Percentiles rank a stretch among this genome's conserved stretches.
Conservation (phyloP, 2,797 vertebrate species). For the Balearica regulorum region DNA sequence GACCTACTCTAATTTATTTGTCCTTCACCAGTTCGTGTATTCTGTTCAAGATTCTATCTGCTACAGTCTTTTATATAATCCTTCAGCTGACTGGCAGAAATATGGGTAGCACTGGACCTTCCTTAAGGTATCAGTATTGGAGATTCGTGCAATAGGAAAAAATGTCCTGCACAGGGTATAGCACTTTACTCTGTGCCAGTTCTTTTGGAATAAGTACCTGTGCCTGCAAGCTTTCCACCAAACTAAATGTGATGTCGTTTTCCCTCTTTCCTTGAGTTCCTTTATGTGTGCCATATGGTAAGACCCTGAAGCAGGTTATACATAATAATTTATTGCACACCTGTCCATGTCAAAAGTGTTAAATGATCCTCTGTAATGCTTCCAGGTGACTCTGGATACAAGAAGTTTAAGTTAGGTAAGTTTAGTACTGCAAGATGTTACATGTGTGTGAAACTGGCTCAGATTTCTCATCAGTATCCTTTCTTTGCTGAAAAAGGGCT, state of each 20-base stretch:
- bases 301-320: constrained; percentile 21
- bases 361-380: constrained; percentile 29
- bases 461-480: background rate
- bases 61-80: background rate
- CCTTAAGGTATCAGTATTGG: background rate
- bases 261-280: background rate
- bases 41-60: background rate
- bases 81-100: background rate
- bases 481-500: background rate
- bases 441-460: background rate
- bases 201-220: background rate
- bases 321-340: constrained; percentile 42
- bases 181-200: background rate
- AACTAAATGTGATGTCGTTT: background rate
- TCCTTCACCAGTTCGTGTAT: background rate
- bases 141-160: background rate
- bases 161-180: background rate
- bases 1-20: background rate
- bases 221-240: background rate
- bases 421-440: constrained; percentile 4
- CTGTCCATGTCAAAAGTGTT: constrained; percentile 41
- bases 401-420: background rate
- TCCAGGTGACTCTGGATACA: constrained; percentile 16
- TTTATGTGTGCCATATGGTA: constrained; percentile 28
- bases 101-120: background rate